Evolutionary conservation across 2,113 vertebrate species (phyloP).

Genomic region (Isichthys henryi): DNA sequence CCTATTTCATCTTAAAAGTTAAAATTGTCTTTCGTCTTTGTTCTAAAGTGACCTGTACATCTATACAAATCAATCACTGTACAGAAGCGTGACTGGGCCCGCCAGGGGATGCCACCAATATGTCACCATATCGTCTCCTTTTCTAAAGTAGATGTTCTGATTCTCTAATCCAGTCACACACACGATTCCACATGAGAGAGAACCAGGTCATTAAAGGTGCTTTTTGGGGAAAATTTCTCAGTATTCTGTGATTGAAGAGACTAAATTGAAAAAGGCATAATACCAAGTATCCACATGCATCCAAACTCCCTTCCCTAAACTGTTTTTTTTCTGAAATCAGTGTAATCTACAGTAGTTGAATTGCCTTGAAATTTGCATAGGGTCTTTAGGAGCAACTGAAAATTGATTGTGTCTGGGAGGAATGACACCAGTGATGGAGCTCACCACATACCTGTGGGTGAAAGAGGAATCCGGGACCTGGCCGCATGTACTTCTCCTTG

Average conservation of each 20-base stretch:
- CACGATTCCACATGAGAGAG: not conserved
- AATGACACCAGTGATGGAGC: not conserved
- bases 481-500: constrained; percentile 98
- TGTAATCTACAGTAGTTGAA: not conserved
- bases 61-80: not conserved
- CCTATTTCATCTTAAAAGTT: not conserved
- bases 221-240: not conserved
- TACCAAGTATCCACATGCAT: not conserved
- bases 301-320: not conserved
- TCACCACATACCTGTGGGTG: constrained; percentile 85
- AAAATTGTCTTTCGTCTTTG: not conserved
- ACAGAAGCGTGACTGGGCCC: not conserved
- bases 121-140: not conserved
- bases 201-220: not conserved
- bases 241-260: not conserved
- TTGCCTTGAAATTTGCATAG: not conserved
- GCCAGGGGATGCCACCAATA: not conserved
- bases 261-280: not conserved
- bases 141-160: not conserved
- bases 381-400: not conserved
- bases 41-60: not conserved
- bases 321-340: not conserved
- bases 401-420: not conserved
- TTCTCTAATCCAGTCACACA: not conserved
- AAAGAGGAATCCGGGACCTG: constrained; percentile 90